phyloP scores from a whole-genome alignment of 2,797 vertebrate species.

The Hirundo rustica region DNA sequence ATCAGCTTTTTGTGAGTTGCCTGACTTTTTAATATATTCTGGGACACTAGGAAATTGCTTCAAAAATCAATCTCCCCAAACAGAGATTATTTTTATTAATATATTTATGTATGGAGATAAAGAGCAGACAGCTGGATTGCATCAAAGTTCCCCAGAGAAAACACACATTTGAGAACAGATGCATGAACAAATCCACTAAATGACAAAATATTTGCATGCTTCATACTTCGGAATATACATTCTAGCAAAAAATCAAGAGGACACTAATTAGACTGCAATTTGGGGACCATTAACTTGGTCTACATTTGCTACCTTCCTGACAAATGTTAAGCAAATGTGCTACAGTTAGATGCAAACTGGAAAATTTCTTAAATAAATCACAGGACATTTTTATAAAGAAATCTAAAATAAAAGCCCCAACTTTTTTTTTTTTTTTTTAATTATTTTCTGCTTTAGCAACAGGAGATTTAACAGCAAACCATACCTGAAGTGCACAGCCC shows the following conservation, averaged over 20 bases:
- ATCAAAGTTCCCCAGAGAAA: background rate
- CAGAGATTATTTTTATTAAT: background rate
- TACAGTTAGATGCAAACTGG: background rate
- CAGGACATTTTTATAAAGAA: background rate
- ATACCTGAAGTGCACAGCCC: background rate
- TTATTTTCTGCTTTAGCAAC: background rate
- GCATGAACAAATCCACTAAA: background rate
- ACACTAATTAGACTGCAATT: background rate
- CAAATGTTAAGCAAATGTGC: background rate
- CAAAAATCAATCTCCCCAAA: background rate
- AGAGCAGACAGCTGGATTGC: background rate
- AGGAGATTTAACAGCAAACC: background rate
- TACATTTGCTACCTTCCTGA: background rate
- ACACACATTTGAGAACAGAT: background rate
- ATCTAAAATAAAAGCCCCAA: background rate
- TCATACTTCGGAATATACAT: background rate
- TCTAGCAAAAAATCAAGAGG: background rate
- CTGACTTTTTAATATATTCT: background rate
- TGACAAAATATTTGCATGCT: background rate
- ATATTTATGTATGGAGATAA: background rate
- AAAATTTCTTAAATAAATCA: background rate
- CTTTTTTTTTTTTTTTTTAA: background rate
- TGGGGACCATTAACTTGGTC: background rate
- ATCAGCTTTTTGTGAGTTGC: background rate
- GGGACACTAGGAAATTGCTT: background rate